phyloP scores from a whole-genome alignment of 1,140 invertebrate species.

The Bombus soroeensis region DNA sequence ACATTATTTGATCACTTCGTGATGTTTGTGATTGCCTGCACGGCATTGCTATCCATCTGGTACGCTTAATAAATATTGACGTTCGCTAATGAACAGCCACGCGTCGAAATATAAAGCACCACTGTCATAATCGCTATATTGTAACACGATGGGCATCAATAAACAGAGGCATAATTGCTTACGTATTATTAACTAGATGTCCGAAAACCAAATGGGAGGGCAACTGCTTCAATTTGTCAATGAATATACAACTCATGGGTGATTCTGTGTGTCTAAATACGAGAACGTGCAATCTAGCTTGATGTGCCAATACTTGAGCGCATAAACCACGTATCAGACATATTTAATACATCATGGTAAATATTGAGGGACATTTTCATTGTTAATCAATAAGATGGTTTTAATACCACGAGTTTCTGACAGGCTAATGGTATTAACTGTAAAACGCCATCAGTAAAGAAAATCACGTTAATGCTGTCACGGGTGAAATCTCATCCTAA shows the following conservation, averaged over 20 bases:
- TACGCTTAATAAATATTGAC: slow-evolving; percentile 68
- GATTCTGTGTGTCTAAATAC: neutral
- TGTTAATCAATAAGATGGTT: neutral
- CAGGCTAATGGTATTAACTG: neutral
- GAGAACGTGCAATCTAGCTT: neutral
- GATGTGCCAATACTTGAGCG: neutral
- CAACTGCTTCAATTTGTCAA: slow-evolving; percentile 24
- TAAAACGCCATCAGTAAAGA: neutral
- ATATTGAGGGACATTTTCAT: neutral
- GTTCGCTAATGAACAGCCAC: slow-evolving; percentile 54
- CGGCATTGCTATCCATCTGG: slow-evolving; percentile 29
- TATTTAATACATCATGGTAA: slow-evolving; percentile 12
- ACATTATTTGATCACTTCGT: slow-evolving; percentile 35
- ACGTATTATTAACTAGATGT: slow-evolving; percentile 66
- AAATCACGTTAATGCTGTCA: neutral
- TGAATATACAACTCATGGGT: slow-evolving; percentile 30
- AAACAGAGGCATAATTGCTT: slow-evolving; percentile 58
- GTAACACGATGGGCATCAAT: slow-evolving; percentile 57
- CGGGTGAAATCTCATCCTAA: no score
- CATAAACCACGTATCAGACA: neutral
- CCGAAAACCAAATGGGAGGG: slow-evolving; percentile 49
- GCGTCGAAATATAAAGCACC: slow-evolving; percentile 57
- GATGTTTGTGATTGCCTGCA: slow-evolving; percentile 17
- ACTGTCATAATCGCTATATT: slow-evolving; percentile 51
- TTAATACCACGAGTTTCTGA: neutral